Evolutionary conservation across 2,888 invertebrate genomes (phyloP).

Genomic region (Rhodophaea formosa): DNA sequence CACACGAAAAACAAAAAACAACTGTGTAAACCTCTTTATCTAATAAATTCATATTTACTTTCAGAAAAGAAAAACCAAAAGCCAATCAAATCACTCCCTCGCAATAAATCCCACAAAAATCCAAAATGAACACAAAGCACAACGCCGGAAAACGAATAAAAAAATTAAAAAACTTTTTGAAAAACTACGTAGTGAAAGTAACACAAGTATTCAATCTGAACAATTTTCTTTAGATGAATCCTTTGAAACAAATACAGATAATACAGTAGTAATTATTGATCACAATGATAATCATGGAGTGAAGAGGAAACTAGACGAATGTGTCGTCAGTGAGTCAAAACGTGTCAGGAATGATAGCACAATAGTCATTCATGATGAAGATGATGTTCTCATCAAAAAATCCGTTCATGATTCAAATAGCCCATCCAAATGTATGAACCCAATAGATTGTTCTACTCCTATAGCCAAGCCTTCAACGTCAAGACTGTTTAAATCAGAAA

Average conservation of each 20-base stretch:
- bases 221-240: neutral
- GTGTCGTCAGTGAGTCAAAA: slow-evolving; percentile 5
- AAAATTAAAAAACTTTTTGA: slow-evolving; percentile 42
- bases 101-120: slow-evolving; percentile 27
- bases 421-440: slow-evolving; percentile 30
- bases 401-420: slow-evolving; percentile 26
- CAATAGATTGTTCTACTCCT: slow-evolving; percentile 56
- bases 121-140: slow-evolving; percentile 34
- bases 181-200: slow-evolving; percentile 35
- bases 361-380: slow-evolving; percentile 45
- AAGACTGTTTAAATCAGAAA: slow-evolving; percentile 30
- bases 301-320: slow-evolving; percentile 22
- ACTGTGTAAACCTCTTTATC: no score
- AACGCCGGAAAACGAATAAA: slow-evolving; percentile 30
- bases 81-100: neutral
- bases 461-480: slow-evolving; percentile 28
- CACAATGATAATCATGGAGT: slow-evolving; percentile 17
- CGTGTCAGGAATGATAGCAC: slow-evolving; percentile 20
- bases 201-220: neutral
- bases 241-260: slow-evolving; percentile 22
- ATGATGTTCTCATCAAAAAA: slow-evolving; percentile 30
- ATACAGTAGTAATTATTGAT: slow-evolving; percentile 38
- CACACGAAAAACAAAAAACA: no score
- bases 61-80: slow-evolving; percentile 9
- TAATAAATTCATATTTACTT: neutral